Conservation (phyloP, 2,888 invertebrate genomes). For the Matsumyia berberina region DNA sequence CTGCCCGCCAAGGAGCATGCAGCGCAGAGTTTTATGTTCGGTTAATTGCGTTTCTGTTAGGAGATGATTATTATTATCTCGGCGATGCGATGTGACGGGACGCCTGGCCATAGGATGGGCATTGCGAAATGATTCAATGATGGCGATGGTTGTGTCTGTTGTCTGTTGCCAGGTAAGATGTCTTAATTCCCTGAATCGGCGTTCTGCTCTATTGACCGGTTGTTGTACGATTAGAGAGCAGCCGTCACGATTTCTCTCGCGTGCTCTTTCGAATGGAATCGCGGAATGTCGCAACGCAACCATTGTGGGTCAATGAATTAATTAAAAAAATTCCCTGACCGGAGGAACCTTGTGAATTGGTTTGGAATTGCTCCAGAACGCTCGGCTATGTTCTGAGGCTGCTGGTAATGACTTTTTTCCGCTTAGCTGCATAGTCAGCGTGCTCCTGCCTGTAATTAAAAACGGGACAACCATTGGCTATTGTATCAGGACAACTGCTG, state of each 20-base stretch:
- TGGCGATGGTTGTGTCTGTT: constrained; percentile 29
- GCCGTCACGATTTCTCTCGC: constrained; percentile 30
- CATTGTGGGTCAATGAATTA: constrained; percentile 75
- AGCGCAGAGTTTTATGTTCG: constrained; percentile 62
- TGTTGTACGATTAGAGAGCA: constrained; percentile 34
- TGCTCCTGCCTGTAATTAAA: constrained; percentile 10
- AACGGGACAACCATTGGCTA: constrained; percentile 4
- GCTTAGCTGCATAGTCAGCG: not conserved
- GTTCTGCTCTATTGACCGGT: constrained; percentile 61
- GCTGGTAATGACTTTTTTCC: constrained; percentile 18
- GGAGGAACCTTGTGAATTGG: constrained; percentile 22
- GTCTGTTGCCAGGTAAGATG: constrained; percentile 47
- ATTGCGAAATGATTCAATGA: constrained; percentile 64
- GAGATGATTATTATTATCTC: constrained; percentile 68
- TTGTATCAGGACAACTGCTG: not conserved
- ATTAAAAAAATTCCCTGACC: constrained; percentile 55
- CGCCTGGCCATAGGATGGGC: constrained; percentile 24
- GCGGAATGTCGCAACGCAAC: constrained; percentile 33
- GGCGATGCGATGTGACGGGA: constrained; percentile 57
- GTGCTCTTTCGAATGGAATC: constrained; percentile 35
- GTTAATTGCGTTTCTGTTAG: constrained; percentile 75
- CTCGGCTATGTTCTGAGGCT: constrained; percentile 45
- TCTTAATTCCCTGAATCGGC: constrained; percentile 70
- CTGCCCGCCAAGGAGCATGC: constrained; percentile 19
- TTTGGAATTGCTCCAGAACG: constrained; percentile 22